A percentile compares a stretch with the other conserved stretches of the same genome.
Conservation (phyloP, 2,797 vertebrate species). For the Erpetoichthys calabaricus region DNA sequence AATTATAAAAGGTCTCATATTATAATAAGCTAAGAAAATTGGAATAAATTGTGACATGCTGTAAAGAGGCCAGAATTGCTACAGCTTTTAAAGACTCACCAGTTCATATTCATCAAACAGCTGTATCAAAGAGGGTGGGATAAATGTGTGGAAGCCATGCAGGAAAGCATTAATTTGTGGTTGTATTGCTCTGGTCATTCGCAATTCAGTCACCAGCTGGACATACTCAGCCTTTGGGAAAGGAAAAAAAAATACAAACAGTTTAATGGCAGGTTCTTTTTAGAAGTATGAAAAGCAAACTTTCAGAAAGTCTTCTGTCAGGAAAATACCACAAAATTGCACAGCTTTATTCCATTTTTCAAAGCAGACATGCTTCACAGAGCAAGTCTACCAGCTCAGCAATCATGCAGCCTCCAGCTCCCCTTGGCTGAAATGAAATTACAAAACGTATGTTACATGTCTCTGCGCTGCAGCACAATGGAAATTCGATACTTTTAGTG, state of each 20-base stretch:
- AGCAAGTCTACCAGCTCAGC: slow-evolving; percentile 8
- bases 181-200: slow-evolving; percentile 97
- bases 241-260: slow-evolving; percentile 5
- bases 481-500: slow-evolving; percentile 7
- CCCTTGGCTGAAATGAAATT: slow-evolving; percentile 3
- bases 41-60: too few species aligned
- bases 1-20: too few species aligned
- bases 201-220: slow-evolving; percentile 92
- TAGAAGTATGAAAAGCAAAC: background rate
- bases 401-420: slow-evolving; percentile 2
- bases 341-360: slow-evolving; percentile 2
- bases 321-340: slow-evolving; percentile 4
- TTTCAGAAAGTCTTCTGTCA: background rate
- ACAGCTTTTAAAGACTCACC: slow-evolving; percentile 50
- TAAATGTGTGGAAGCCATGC: slow-evolving; percentile 95
- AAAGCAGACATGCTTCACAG: slow-evolving; percentile 3
- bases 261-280: background rate
- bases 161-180: slow-evolving; percentile 95
- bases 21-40: too few species aligned
- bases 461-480: slow-evolving; percentile 7
- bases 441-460: background rate
- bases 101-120: slow-evolving; percentile 96
- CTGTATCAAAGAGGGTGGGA: slow-evolving; percentile 86
- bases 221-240: slow-evolving; percentile 79
- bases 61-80: background rate